These are phyloP conservation scores for Pelecanus crispus DNA, from an alignment of 2,113 vertebrate genomes.

Conservation along the genomic window DNA sequence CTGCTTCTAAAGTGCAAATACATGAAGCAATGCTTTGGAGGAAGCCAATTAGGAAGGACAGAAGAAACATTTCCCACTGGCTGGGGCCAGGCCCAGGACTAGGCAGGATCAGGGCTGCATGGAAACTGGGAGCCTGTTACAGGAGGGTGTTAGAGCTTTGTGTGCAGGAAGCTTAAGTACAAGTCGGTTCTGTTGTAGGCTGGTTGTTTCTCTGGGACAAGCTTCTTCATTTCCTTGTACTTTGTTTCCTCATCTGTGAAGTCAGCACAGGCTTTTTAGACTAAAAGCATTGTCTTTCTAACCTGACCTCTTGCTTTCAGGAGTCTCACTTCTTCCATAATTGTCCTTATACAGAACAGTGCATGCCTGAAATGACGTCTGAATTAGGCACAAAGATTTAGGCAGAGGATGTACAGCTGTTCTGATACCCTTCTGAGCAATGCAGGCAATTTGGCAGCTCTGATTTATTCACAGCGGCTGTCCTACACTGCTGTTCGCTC, in stretches of 20 bases:
- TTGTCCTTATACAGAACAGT: neutral
- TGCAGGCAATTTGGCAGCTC: neutral
- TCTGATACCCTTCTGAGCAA: neutral
- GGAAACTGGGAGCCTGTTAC: neutral
- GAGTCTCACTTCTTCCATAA: neutral
- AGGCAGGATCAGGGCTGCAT: neutral
- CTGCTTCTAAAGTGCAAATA: neutral
- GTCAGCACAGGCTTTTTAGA: neutral
- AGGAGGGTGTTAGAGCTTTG: neutral
- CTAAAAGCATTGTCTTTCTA: neutral
- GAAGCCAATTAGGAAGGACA: neutral
- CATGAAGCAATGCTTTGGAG: neutral
- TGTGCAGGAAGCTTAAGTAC: neutral
- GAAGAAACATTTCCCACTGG: neutral
- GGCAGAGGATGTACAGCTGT: accelerated
- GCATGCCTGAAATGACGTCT: accelerated
- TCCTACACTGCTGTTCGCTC: accelerated
- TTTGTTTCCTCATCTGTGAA: neutral
- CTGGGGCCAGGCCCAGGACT: neutral
- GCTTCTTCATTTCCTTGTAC: neutral
- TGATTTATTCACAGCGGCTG: neutral
- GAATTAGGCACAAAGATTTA: neutral
- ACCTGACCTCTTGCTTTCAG: neutral
- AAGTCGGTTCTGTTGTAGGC: neutral
- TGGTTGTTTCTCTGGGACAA: neutral